These are phyloP conservation scores for Danio aesculapii DNA, from an alignment of 2,797 vertebrate genomes.

Conservation along the genomic window DNA sequence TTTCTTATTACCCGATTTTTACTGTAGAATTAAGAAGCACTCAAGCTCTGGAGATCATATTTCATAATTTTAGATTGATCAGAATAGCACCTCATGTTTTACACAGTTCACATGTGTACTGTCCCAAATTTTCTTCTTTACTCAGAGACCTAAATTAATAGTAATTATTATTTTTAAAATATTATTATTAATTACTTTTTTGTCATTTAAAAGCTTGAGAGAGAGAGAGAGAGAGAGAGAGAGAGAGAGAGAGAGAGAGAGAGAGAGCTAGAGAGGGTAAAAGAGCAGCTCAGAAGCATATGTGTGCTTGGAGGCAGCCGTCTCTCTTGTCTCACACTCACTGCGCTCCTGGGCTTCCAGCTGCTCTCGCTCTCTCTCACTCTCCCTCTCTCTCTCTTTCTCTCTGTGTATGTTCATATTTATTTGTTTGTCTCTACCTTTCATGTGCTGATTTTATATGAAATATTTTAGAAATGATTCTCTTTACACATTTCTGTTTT, in stretches of 20 bases:
- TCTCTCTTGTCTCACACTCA: conserved; percentile 46
- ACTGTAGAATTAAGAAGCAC: background rate
- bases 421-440: background rate
- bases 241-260: no score
- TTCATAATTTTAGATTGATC: background rate
- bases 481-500: background rate
- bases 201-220: background rate
- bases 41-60: background rate
- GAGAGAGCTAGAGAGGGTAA: background rate
- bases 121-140: background rate
- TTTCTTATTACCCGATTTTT: background rate
- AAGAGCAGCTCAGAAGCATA: conserved; percentile 51
- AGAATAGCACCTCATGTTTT: background rate
- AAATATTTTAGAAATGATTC: background rate
- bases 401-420: background rate
- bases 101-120: background rate
- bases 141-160: background rate
- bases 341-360: conserved; percentile 57
- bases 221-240: background rate
- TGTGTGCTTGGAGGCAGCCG: conserved; percentile 59
- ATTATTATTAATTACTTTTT: background rate
- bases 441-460: background rate
- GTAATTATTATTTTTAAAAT: background rate
- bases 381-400: no score
- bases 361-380: conserved; percentile 28